Evolutionary conservation across 2,888 invertebrate genomes (phyloP), one percentile per base, ranked within the genome.

Genomic region (Pyrrhosoma nymphula): DNA sequence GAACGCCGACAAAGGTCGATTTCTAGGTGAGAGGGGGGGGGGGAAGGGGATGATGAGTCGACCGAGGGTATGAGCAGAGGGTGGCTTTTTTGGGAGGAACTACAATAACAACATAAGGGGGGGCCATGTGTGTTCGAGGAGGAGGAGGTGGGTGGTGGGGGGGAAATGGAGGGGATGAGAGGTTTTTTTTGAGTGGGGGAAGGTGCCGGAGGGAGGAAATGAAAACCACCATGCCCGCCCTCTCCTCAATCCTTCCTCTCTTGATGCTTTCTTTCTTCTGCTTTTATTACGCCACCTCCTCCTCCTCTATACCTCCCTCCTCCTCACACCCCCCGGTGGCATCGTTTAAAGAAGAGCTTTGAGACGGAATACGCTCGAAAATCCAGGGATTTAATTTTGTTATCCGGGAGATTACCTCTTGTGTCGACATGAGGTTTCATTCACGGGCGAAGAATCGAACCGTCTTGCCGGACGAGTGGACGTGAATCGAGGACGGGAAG

Each of bases 1-100:
- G 55, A 89, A n/a, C 47, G 14, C n/a, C 93, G 63, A 75, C 93
- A 93, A 75, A 69, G 93, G 93, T 69, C 69, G 93, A 69, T 91
- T 63, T 63, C 47, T 23, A 23, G 91, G 39, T 30, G 88, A 35
- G 47, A n/a, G 69, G 69, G 23, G 23, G 35, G 16, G 89, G 47
- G 55, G 14, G 30, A 35, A 55, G 47, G 26, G 10, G 55, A 8
- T 18, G 56, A n/a, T n/a, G 55, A 56, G 55, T 26, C 55, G n/a
- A 55, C 18, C 47, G 20, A 56, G 82, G 82, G 82, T n/a, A 56
- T 47, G 89, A 55, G 56, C n/a, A 55, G 18, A 47, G 47, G 91
- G 91, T 12, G 8, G 56, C n/a, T n/a, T n/a, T n/a, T n/a, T 26
- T 69, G 60, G 60, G 90, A 69, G 93, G 63, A 63, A 93, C 75